Percentiles rank a stretch among this genome's conserved stretches.
Evolutionary conservation across 2,113 vertebrate genomes (phyloP).

Genomic region (Ptilorrhoa leucosticta): DNA sequence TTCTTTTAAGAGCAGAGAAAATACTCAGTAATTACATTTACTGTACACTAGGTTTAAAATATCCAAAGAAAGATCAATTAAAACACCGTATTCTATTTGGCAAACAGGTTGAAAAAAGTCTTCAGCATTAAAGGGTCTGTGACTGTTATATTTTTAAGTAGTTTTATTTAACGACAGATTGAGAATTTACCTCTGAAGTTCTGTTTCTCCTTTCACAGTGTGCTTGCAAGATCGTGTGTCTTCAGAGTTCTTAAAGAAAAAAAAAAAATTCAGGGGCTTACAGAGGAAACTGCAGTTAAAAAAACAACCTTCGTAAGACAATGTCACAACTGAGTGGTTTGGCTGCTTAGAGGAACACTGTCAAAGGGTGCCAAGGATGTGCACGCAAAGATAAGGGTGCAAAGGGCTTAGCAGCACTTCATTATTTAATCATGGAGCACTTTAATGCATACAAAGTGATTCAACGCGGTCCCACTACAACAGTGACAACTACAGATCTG

Average conservation of each 20-base stretch:
- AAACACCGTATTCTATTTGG: neutral
- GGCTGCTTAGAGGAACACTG: neutral
- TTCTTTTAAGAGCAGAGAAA: neutral
- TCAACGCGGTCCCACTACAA: neutral
- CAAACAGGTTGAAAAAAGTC: neutral
- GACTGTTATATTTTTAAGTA: neutral
- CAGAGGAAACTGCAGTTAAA: neutral
- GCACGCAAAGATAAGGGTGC: neutral
- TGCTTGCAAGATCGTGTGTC: neutral
- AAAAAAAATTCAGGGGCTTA: neutral
- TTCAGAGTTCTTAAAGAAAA: constrained; percentile 62
- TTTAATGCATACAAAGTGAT: neutral
- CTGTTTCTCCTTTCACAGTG: constrained; percentile 19
- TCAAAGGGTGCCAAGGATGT: neutral
- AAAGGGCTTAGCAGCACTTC: neutral
- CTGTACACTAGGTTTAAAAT: neutral
- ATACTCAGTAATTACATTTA: neutral
- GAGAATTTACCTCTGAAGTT: constrained; percentile 62
- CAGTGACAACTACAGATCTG: neutral
- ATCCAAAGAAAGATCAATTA: neutral
- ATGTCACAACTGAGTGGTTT: neutral
- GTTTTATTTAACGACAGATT: neutral
- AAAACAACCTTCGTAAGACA: neutral
- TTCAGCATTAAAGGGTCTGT: neutral
- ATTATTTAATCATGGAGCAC: neutral